These are phyloP conservation scores for Xylocopa sonorina DNA, from an alignment of 1,140 invertebrate genomes.

Conservation along the genomic window DNA sequence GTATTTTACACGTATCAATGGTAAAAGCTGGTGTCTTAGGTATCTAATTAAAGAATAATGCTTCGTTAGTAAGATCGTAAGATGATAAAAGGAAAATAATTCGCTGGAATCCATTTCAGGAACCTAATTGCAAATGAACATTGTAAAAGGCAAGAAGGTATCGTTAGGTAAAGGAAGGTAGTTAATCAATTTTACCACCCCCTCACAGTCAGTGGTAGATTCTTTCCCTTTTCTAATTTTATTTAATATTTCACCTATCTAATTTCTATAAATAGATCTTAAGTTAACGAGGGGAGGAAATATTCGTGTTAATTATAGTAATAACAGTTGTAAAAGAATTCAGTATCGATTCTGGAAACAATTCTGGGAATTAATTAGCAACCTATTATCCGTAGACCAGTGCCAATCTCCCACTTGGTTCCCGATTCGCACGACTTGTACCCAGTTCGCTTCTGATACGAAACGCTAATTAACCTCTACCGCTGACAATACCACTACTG, in stretches of 20 bases:
- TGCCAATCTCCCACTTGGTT: background rate
- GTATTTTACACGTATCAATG: no score
- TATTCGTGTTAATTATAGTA: background rate
- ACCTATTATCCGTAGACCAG: background rate
- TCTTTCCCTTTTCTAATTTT: background rate
- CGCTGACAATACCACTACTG: constrained; percentile 19
- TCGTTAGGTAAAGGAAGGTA: background rate
- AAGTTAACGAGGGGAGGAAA: no score
- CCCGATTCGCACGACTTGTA: background rate
- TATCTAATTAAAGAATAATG: background rate
- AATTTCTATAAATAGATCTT: background rate
- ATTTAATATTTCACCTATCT: background rate
- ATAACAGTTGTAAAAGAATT: background rate
- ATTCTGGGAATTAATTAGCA: constrained; percentile 3
- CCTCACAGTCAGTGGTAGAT: background rate
- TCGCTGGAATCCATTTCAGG: background rate
- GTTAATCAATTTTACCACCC: background rate
- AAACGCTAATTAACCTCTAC: constrained; percentile 24
- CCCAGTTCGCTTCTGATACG: background rate
- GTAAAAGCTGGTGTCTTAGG: no score
- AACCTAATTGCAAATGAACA: background rate
- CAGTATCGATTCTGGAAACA: no score
- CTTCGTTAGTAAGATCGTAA: no score
- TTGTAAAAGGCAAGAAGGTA: background rate
- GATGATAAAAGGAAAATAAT: background rate